Percentiles rank a stretch among this genome's conserved stretches.
Evolutionary conservation across 2,797 vertebrate genomes (phyloP).

Genomic region (Astyanax mexicanus): DNA sequence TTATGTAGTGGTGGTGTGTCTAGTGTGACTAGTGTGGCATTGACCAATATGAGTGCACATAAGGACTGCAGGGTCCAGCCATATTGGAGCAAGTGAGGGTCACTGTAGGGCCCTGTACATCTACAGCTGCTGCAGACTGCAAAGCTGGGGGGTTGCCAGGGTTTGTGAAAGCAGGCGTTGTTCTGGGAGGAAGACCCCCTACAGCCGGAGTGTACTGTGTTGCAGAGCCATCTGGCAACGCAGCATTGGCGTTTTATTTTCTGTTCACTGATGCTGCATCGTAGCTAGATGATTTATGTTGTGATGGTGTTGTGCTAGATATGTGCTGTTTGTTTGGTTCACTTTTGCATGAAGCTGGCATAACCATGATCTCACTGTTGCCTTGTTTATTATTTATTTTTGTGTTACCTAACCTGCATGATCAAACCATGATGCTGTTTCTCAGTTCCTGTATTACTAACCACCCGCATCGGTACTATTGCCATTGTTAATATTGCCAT

Average conservation of each 20-base stretch:
- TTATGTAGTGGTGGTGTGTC: background rate
- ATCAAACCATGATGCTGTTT: conserved; percentile 10
- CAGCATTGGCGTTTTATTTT: conserved; percentile 8
- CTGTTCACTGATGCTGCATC: background rate
- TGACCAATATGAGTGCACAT: conserved; percentile 13
- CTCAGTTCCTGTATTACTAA: conserved; percentile 64
- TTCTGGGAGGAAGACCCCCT: conserved; percentile 11
- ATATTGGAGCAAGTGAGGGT: conserved; percentile 7
- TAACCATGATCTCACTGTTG: background rate
- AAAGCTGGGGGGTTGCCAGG: conserved; percentile 32
- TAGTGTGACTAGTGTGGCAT: conserved; percentile 1
- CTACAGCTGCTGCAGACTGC: background rate
- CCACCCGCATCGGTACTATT: conserved; percentile 58
- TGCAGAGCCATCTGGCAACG: conserved; percentile 18
- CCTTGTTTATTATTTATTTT: background rate
- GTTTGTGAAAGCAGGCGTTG: conserved; percentile 17
- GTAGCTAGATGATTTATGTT: background rate
- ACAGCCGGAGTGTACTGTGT: background rate
- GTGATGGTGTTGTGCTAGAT: background rate
- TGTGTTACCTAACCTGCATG: conserved; percentile 50
- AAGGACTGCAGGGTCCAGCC: conserved; percentile 6
- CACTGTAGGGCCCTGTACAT: conserved; percentile 9
- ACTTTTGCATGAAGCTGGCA: conserved; percentile 34
- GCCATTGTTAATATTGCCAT: conserved; percentile 65
- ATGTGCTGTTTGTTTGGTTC: conserved; percentile 12